Percentiles rank a stretch among this genome's conserved stretches.
Evolutionary conservation across 2,797 vertebrate species (phyloP).

Genomic region (Leptatherina wallacei): DNA sequence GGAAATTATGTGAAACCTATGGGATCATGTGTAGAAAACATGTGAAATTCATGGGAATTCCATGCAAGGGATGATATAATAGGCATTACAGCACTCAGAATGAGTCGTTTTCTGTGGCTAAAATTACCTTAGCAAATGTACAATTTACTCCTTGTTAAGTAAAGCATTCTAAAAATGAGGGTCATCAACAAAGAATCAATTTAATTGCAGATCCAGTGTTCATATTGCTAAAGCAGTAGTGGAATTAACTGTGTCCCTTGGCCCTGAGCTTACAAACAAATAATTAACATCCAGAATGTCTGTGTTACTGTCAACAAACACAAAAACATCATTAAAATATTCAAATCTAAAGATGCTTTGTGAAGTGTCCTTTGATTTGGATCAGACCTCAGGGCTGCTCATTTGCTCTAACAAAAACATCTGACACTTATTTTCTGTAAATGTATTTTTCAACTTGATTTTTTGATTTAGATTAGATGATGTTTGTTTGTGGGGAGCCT

Average conservation of each 20-base stretch:
- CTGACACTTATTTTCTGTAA: not conserved
- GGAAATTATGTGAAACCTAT: too few species aligned
- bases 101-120: not conserved
- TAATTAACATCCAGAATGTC: slow-evolving; percentile 2
- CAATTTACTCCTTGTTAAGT: not conserved
- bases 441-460: not conserved
- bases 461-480: not conserved
- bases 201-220: slow-evolving; percentile 5
- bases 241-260: not conserved
- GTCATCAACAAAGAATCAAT: not conserved
- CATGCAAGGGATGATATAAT: not conserved
- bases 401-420: not conserved
- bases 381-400: slow-evolving; percentile 3
- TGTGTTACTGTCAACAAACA: not conserved
- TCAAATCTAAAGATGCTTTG: not conserved
- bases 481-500: not conserved
- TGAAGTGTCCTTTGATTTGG: slow-evolving; percentile 7
- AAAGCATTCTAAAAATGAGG: not conserved
- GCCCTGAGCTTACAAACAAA: not conserved
- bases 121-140: not conserved
- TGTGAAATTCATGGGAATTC: too few species aligned
- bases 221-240: not conserved
- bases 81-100: not conserved
- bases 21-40: too few species aligned
- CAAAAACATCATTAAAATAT: slow-evolving; percentile 13